These are phyloP conservation scores for Ameiurus melas DNA, from an alignment of 2,113 vertebrate species.

Conservation along the genomic window DNA sequence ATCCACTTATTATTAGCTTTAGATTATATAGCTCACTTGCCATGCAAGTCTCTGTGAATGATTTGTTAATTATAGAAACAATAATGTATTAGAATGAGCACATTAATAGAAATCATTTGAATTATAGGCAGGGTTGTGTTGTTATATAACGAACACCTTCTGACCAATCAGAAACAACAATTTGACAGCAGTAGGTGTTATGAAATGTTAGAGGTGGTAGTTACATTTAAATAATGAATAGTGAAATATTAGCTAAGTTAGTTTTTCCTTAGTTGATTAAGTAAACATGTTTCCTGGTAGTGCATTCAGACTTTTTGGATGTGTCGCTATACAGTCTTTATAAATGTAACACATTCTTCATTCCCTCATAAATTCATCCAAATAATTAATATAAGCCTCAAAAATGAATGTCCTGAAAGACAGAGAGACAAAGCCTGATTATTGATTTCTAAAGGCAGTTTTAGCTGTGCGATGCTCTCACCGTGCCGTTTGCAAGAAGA, in stretches of 20 bases:
- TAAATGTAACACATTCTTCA: background rate
- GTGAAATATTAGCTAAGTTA: background rate
- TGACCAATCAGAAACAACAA: background rate
- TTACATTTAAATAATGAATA: background rate
- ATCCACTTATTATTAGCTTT: background rate
- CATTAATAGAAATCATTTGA: background rate
- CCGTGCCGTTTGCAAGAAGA: constrained; percentile 55
- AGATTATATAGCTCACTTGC: background rate
- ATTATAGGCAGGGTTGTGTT: background rate
- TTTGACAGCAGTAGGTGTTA: background rate
- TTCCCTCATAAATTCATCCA: background rate
- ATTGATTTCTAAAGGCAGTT: background rate
- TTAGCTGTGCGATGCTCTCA: constrained; percentile 19
- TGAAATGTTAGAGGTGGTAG: background rate
- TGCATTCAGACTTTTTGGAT: background rate
- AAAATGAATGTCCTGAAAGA: background rate
- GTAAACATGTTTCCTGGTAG: background rate
- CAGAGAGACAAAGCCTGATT: background rate
- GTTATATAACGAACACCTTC: background rate
- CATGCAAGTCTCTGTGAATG: background rate
- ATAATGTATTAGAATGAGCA: background rate
- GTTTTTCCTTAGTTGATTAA: background rate
- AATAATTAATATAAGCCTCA: background rate
- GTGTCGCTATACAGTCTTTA: background rate
- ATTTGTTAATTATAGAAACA: background rate